Conservation (phyloP, 2,113 vertebrate species). For the Bolborhynchus lineola region DNA sequence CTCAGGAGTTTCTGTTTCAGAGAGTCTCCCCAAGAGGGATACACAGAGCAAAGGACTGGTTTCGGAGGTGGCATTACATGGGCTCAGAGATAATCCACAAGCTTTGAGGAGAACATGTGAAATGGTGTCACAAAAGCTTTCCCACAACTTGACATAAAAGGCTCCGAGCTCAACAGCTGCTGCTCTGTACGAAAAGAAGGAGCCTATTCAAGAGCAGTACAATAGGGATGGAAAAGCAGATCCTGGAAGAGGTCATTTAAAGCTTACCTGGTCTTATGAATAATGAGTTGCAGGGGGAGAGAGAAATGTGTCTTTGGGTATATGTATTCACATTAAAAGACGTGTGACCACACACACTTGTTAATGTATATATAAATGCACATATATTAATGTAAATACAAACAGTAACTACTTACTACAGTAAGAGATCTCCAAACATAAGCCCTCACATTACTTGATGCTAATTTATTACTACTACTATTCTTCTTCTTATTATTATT, state of each 20-base stretch:
- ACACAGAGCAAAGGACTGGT: background rate
- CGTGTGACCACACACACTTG: background rate
- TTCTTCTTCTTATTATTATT: background rate
- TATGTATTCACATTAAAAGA: background rate
- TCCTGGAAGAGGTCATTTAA: conserved; percentile 18
- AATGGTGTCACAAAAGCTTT: conserved; percentile 74
- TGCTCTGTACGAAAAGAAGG: conserved; percentile 57
- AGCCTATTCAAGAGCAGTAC: conserved; percentile 59
- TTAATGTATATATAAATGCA: background rate
- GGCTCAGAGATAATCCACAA: conserved; percentile 70
- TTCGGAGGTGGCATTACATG: conserved; percentile 60
- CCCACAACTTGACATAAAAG: conserved; percentile 81
- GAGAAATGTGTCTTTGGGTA: background rate
- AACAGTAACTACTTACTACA: background rate
- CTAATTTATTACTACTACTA: background rate
- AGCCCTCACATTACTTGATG: background rate
- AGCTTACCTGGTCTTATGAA: conserved; percentile 57
- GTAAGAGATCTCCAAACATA: background rate
- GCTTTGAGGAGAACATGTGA: conserved; percentile 76
- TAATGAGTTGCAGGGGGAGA: background rate
- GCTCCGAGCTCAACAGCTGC: conserved; percentile 76
- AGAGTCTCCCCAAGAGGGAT: background rate
- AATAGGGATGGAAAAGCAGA: background rate
- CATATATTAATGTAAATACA: background rate
- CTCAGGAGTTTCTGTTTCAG: conserved; percentile 19